Base-by-base conservation (phyloP, 2,797 vertebrate genomes). In the Tapera naevia region DNA sequence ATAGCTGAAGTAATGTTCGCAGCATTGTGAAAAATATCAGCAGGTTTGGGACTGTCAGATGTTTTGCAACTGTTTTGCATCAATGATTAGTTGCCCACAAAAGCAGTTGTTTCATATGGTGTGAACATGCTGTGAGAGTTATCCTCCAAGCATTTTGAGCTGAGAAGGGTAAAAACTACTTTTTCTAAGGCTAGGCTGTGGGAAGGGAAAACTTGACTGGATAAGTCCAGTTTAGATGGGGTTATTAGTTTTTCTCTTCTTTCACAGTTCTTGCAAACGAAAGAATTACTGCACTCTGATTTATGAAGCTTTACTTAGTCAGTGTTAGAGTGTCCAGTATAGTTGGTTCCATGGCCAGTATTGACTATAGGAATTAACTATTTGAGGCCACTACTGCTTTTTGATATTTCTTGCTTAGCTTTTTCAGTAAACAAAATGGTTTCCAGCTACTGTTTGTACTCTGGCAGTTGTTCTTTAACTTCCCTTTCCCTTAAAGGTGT, bases 51-150 rank as follows among this genome's bases (percentile, higher is more conserved):
- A 28, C n/a, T 7, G 13, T 94, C 58, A 71, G n/a, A 65, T 91
- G 62, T 73, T 91, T 94, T 92, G 78, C 39, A 24, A 91, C 80
- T 66, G 50, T 39, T 71, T 84, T 80, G 64, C 66, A 75, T 93
- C 56, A 84, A 58, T 53, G 66, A 75, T 87, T 76, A 93, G 66
- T 51, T 69, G 60, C 86, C 73, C 57, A 33, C 84, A 84, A 92
- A 84, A 89, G 39, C 41, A 80, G 45, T 45, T 89, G 35, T 60
- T 50, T 81, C 21, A 4, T 79, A 6, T 50, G 41, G 60, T 79
- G 9, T 65, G 48, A 67, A 18, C 7, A 0, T 88, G 62, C 72
- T 85, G 27, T 76, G 83, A 89, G 60, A 69, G 10, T 64, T 89
- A 78, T 45, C 21, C 39, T 11, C 6, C 9, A 35, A 71, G 53